Percentiles rank a stretch among this genome's conserved stretches.
These are phyloP conservation scores for Xiphophorus hellerii DNA, from an alignment of 2,113 vertebrate genomes.

Conservation along the genomic window DNA sequence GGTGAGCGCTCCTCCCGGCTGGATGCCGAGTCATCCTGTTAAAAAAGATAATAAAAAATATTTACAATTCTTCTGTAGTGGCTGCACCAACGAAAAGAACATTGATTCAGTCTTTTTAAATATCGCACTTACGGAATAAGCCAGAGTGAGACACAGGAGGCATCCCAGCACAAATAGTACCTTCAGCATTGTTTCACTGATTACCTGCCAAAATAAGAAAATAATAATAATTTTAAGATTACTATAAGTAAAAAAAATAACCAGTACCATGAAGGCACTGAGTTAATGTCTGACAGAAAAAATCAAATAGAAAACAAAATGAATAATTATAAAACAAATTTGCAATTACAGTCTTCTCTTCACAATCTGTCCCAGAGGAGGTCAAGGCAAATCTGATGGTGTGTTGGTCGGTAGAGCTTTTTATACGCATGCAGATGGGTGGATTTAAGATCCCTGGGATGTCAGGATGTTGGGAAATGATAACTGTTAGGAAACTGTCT, in stretches of 20 bases:
- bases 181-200: not conserved
- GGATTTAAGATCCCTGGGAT: not conserved
- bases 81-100: not conserved
- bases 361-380: not conserved
- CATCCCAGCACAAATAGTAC: constrained; percentile 2
- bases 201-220: not conserved
- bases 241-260: not conserved
- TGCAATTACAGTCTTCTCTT: constrained; percentile 7
- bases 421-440: constrained; percentile 24
- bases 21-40: not conserved
- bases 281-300: too few relatives aligned
- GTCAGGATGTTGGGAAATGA: constrained; percentile 1
- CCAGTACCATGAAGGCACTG: not conserved
- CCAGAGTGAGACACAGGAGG: constrained; percentile 9
- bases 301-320: not conserved
- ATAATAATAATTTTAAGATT: not conserved
- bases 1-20: not conserved
- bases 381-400: not conserved
- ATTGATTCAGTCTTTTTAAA: not conserved
- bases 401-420: not conserved
- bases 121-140: not conserved
- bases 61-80: too few relatives aligned
- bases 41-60: not conserved
- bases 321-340: not conserved
- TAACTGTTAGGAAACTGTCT: constrained; percentile 13